phyloP scores from a whole-genome alignment of 2,113 vertebrate species.

The Psophia crepitans region DNA sequence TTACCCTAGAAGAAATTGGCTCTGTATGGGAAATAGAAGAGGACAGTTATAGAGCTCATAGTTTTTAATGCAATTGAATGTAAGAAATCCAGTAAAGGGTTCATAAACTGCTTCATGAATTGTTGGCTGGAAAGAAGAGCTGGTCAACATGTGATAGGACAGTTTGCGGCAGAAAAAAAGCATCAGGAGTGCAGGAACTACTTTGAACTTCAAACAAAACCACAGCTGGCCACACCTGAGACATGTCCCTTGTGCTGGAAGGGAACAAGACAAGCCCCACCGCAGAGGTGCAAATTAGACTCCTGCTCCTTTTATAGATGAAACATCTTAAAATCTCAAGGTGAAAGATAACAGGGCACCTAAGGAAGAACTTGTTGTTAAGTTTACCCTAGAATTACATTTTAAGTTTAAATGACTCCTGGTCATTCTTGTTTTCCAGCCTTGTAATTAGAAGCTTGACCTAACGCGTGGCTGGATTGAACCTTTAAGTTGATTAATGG shows the following conservation, averaged over 20 bases:
- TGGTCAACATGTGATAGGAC: not conserved
- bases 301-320: not conserved
- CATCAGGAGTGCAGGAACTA: not conserved
- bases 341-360: not conserved
- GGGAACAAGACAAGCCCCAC: not conserved
- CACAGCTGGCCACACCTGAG: not conserved
- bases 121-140: not conserved
- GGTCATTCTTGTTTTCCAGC: not conserved
- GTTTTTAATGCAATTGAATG: not conserved
- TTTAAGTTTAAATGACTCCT: not conserved
- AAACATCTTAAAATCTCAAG: not conserved
- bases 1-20: not conserved
- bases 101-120: not conserved
- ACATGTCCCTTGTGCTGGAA: not conserved
- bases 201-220: not conserved
- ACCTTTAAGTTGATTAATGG: not conserved
- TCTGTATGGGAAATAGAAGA: not conserved
- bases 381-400: not conserved
- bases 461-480: not conserved
- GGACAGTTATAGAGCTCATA: not conserved
- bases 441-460: constrained; percentile 6
- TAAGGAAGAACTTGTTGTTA: not conserved
- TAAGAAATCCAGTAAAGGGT: not conserved
- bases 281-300: not conserved
- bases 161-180: not conserved